Conservation (phyloP, 2,888 invertebrate species). For the Mythimna albipuncta region DNA sequence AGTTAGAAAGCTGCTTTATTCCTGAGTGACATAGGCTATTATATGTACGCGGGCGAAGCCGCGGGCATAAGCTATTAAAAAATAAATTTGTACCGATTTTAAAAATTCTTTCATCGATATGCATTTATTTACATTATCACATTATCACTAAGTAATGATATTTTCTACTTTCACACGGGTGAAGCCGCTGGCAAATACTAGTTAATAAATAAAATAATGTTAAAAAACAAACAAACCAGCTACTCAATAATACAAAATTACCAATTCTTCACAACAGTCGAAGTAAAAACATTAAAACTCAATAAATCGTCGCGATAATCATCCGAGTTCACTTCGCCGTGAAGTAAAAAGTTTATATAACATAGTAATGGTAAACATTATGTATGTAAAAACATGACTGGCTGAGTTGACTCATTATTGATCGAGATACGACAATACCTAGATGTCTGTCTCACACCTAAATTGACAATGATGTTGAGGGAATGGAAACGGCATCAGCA, state of each 20-base stretch:
- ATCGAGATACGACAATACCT: conserved; percentile 51
- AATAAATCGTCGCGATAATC: conserved; percentile 42
- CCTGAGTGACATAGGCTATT: too few relatives aligned
- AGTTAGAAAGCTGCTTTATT: too few relatives aligned
- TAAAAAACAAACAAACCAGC: background rate
- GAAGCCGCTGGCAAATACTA: too few relatives aligned
- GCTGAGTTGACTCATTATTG: conserved; percentile 48
- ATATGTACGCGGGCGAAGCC: too few relatives aligned
- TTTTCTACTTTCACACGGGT: too few relatives aligned
- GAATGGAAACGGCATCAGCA: conserved; percentile 18
- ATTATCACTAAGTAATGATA: too few relatives aligned
- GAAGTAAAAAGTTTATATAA: conserved; percentile 32
- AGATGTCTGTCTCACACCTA: conserved; percentile 46
- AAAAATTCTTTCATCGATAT: too few relatives aligned
- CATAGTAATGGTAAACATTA: conserved; percentile 42
- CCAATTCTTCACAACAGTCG: background rate
- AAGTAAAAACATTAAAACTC: conserved; percentile 23
- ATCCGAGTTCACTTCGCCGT: conserved; percentile 14
- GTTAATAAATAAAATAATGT: too few relatives aligned
- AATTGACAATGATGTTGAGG: conserved; percentile 6
- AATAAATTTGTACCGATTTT: too few relatives aligned
- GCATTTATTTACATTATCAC: too few relatives aligned
- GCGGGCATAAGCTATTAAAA: too few relatives aligned
- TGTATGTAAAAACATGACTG: conserved; percentile 39
- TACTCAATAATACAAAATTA: conserved; percentile 7